These are phyloP conservation scores for Eulemur mongoz DNA, from an alignment of 2,797 vertebrate genomes.

Conservation along the genomic window DNA sequence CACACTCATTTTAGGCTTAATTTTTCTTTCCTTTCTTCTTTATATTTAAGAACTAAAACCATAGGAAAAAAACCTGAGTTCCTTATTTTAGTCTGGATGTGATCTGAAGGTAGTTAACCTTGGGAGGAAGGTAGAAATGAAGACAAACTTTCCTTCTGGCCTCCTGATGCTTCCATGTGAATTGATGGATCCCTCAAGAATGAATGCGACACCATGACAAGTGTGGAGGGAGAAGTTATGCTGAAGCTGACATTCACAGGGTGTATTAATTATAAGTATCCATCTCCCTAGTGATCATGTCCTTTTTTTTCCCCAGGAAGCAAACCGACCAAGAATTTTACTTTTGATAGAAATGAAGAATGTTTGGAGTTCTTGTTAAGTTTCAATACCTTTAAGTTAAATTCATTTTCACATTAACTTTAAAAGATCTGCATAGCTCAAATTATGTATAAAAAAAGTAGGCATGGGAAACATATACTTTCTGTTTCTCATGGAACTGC, in stretches of 20 bases:
- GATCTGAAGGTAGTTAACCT: slow-evolving; percentile 80
- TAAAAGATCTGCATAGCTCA: slow-evolving; percentile 2
- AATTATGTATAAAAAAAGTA: not conserved
- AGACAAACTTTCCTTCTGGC: slow-evolving; percentile 81
- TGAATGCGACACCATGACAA: slow-evolving; percentile 73
- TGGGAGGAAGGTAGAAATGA: slow-evolving; percentile 82
- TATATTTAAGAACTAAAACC: slow-evolving; percentile 55
- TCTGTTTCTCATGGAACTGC: not conserved
- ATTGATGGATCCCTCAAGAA: slow-evolving; percentile 76
- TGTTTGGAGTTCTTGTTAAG: slow-evolving; percentile 70
- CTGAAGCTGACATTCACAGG: slow-evolving; percentile 73
- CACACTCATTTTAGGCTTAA: slow-evolving; percentile 60
- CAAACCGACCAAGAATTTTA: slow-evolving; percentile 72
- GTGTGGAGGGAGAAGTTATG: slow-evolving; percentile 75
- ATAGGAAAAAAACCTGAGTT: not conserved
- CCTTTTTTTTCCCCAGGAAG: slow-evolving; percentile 69
- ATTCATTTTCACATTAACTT: slow-evolving; percentile 65
- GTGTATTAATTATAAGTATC: slow-evolving; percentile 79
- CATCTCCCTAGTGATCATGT: slow-evolving; percentile 75
- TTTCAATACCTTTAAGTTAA: slow-evolving; percentile 62
- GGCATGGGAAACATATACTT: not conserved
- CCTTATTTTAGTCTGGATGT: slow-evolving; percentile 80
- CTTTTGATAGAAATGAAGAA: slow-evolving; percentile 77
- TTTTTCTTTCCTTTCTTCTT: slow-evolving; percentile 65
- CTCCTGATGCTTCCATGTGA: slow-evolving; percentile 78